Evolutionary conservation across 2,888 invertebrate genomes (phyloP).

Genomic region (Branchinecta sandiegonensis): DNA sequence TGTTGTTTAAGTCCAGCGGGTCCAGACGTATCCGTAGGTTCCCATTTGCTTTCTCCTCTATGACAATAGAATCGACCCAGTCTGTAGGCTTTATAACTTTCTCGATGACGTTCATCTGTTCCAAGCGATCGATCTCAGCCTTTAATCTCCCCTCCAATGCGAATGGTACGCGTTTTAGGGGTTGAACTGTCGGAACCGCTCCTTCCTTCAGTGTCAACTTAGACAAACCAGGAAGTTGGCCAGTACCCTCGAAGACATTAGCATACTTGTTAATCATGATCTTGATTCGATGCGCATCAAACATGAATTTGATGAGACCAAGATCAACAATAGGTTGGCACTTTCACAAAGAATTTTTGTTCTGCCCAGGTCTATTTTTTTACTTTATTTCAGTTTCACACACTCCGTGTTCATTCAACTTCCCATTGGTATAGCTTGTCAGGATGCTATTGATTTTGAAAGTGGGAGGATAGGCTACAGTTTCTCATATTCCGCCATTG

Average conservation of each 20-base stretch:
- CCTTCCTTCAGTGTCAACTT: slow-evolving; percentile 8
- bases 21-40: no score
- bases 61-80: no score
- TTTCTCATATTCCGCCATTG: not conserved
- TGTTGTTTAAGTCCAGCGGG: not conserved
- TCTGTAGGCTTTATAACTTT: no score
- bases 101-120: no score
- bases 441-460: not conserved
- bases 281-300: not conserved
- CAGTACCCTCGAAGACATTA: not conserved
- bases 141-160: slow-evolving; percentile 14
- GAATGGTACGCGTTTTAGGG: slow-evolving; percentile 7
- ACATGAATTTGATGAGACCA: no score
- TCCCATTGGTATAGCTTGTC: not conserved
- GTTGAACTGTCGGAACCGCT: not conserved
- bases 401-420: not conserved
- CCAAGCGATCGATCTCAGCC: no score
- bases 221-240: not conserved
- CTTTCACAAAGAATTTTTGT: no score
- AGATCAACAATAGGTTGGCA: no score
- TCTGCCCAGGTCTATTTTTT: no score
- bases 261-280: not conserved
- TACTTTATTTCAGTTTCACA: no score
- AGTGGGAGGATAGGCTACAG: not conserved
- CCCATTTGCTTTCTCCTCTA: no score